A percentile compares a stretch with the other conserved stretches of the same genome.
Conservation (phyloP, 2,113 vertebrate species). For the Cebidichthys violaceus region DNA sequence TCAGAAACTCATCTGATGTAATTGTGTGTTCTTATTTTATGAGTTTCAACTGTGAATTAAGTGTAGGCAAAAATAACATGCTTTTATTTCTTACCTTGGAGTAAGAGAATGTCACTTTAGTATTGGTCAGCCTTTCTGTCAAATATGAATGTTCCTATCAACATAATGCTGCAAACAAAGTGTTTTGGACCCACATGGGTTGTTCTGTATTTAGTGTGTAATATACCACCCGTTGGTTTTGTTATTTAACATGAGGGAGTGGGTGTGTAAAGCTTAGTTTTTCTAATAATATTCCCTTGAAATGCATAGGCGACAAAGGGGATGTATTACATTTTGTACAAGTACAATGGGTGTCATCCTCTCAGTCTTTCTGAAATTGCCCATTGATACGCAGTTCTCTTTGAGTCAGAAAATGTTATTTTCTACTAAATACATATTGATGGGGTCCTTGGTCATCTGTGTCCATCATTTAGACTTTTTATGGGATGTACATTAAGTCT, state of each 20-base stretch:
- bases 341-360: slow-evolving; percentile 29
- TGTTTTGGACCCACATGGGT: slow-evolving; percentile 57
- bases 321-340: slow-evolving; percentile 53
- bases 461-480: not conserved
- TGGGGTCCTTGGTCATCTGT: not conserved
- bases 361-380: slow-evolving; percentile 23
- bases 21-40: slow-evolving; percentile 52
- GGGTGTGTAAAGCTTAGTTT: slow-evolving; percentile 44
- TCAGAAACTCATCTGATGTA: slow-evolving; percentile 46
- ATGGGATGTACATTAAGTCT: not conserved
- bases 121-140: slow-evolving; percentile 74
- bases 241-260: slow-evolving; percentile 42
- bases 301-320: slow-evolving; percentile 18
- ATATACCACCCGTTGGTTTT: slow-evolving; percentile 37
- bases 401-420: slow-evolving; percentile 13
- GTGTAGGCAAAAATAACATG: slow-evolving; percentile 50
- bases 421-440: slow-evolving; percentile 10
- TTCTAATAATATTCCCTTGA: slow-evolving; percentile 22
- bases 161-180: slow-evolving; percentile 72
- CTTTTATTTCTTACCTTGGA: slow-evolving; percentile 66
- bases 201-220: slow-evolving; percentile 54
- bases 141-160: slow-evolving; percentile 79
- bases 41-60: slow-evolving; percentile 77
- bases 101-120: slow-evolving; percentile 80
- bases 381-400: not conserved